Base-by-base conservation (phyloP, 2,113 vertebrate genomes). In the Fregetta grallaria region DNA sequence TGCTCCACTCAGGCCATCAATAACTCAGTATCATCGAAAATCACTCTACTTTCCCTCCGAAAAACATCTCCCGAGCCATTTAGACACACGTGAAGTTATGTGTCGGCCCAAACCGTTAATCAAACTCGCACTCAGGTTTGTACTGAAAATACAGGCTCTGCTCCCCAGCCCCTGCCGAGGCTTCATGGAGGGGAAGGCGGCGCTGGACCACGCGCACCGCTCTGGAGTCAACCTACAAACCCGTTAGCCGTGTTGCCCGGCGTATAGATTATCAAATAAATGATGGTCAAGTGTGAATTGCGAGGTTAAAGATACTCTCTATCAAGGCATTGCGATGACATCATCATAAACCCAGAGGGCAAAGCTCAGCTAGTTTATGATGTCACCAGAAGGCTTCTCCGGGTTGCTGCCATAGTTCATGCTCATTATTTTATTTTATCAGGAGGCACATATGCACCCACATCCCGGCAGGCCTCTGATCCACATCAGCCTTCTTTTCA, bases 281-380 rank as follows among this genome's bases (percentile, higher is more conserved):
- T 77, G 44, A 92, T 72, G 79, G 70, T 11, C 59, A 52, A 53
- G 2, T 42, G 66, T 82, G 66, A 81, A 47, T 25, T 19, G 42
- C 3, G 11, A 92, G 79, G 87, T 88, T 77, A 82, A 94, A 94
- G 59, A 36, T 53, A 7, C 79, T 47, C 72, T 67, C 49, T 34
- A 3, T 79, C 92, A 88, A 92, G 80, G 90, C 21, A 1, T 92
- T 88, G 74, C 92, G 85, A 92, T 96, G 91, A 94, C 92, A 96
- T 93, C 95, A 95, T 58, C 89, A 82, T 94, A 96, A 96, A 96
- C 83, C 90, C 36, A 4, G 80, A 70, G 78, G 85, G 81, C 93
- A 96, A 95, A 96, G 96, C 66, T 95, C 96, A 86, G 86, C 27
- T 62, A 8, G 32, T 95, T 97, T 96, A 93, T 88, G 72, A 88